Evolutionary conservation across 1,140 invertebrate genomes (phyloP), one percentile per base, ranked within the genome.

Genomic region (Grapholita molesta): DNA sequence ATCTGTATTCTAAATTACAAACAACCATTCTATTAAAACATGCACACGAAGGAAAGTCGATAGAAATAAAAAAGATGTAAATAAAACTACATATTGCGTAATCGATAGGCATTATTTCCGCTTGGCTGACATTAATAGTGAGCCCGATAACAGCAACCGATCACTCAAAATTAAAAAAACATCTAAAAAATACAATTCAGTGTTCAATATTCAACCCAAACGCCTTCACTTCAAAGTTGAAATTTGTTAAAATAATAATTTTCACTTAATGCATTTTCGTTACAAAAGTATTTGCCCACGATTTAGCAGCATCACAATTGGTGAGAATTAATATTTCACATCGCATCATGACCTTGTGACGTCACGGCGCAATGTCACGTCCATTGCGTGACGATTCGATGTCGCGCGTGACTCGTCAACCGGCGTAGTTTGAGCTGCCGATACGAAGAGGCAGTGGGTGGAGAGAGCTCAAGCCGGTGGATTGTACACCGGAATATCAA

Each of bases 361-460:
- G 66, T 53, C 69, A 53, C 23, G 4, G 69, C 77, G 73, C 85
- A 81, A 84, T 84, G 76, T 80, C 77, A 81, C 74, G 85, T 83
- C 77, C 71, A 64, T 79, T 72, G 77, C 80, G 79, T 82, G 80
- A 69, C 76, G 35, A 52, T 53, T 42, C 32, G 38, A 64, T 30
- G 30, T 33, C 28, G 53, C 61, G 55, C 64, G 68, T 33, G 66
- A 69, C 32, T 65, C 61, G 67, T 66, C 30, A 52, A 68, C 70
- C 64, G 53, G 12, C 64, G 38, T 70, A 9, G 23, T 38, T 53
- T 1, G 55, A 28, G 12, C 55, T 25, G 24, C 18, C 24, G 55
- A 5, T 25, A 3, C 0, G 28, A 61, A 8, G 25, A 5, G n/a
- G 9, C 25, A 6, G 55, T 30, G 5, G 3, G n/a, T 4, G 28